Evolutionary conservation across 2,888 invertebrate species (phyloP), one percentile per base, ranked within the genome.

Genomic region (Agonopterix alstromeriana): DNA sequence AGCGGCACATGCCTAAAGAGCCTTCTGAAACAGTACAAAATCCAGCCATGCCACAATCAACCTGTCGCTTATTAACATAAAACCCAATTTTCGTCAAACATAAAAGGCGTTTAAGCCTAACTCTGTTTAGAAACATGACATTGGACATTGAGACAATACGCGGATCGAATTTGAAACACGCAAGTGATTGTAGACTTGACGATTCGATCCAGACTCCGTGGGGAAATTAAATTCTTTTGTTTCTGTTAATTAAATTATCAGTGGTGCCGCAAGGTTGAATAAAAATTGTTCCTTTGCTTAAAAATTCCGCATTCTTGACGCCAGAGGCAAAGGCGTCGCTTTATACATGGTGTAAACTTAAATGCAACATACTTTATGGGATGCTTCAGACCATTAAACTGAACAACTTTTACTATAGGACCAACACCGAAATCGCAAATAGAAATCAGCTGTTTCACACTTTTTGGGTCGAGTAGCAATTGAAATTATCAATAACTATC

Each of bases 41-140:
- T 42, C 42, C 12, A 8, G 42, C 12, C 42, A 42, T 10, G 12
- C 11, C 11, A 38, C 8, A 11, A 42, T 5, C 42, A 62, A 65
- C 35, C 43, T n/a, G 12, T n/a, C 3, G 11, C 35, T 10, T 43
- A 14, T 17, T 46, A 27, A 27, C 5, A 58, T 65, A 72, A 64
- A 67, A 66, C 49, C 49, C 54, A 66, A 63, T 60, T 65, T 70
- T 40, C 52, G 48, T 45, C 51, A 56, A 36, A 42, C 41, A 43
- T 48, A 49, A 41, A 50, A 47, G 58, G 56, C 60, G 55, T 50
- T 67, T 70, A 58, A 57, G 65, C 59, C 60, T 60, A 68, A 68
- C 54, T 63, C 43, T 51, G 61, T 61, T 76, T 80, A 78, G 73
- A 77, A 65, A 67, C 70, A 65, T 79, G 83, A 77, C 85, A 84